Evolutionary conservation across 2,888 invertebrate species (phyloP).

Genomic region (Gari tellinella): DNA sequence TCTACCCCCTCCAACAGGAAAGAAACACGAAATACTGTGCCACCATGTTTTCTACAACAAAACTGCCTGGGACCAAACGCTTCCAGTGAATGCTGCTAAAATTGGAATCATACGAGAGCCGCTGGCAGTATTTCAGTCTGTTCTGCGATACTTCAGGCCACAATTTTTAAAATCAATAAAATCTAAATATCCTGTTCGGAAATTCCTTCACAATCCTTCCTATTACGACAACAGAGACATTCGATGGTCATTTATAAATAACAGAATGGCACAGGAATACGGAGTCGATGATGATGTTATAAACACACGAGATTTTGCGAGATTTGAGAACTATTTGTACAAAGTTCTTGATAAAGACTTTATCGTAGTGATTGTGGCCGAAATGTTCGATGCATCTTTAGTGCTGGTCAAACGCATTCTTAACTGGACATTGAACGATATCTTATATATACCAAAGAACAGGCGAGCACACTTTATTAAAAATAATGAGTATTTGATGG

Average conservation of each 20-base stretch:
- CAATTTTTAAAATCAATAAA: conserved; percentile 16
- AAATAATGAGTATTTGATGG: conserved; percentile 7
- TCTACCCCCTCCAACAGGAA: conserved; percentile 36
- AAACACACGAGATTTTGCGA: conserved; percentile 26
- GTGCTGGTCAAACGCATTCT: conserved; percentile 45
- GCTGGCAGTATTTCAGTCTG: conserved; percentile 40
- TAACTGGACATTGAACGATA: conserved; percentile 47
- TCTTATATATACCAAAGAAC: conserved; percentile 55
- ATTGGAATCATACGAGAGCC: conserved; percentile 56
- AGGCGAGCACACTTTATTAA: conserved; percentile 20
- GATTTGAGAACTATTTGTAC: conserved; percentile 36
- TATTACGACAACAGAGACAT: conserved; percentile 19
- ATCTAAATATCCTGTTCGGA: conserved; percentile 18
- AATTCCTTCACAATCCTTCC: conserved; percentile 26
- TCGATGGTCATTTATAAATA: conserved; percentile 39
- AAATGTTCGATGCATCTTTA: conserved; percentile 55
- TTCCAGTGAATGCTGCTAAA: conserved; percentile 36
- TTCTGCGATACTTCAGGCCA: conserved; percentile 50
- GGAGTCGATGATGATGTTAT: conserved; percentile 48
- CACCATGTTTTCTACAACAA: conserved; percentile 54
- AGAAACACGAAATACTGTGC: conserved; percentile 49
- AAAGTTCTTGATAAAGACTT: conserved; percentile 54
- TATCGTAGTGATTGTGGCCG: conserved; percentile 47
- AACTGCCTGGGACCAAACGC: conserved; percentile 32
- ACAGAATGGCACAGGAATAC: conserved; percentile 53